Conservation (phyloP, 2,888 invertebrate genomes). For the Heteropelma amictum region DNA sequence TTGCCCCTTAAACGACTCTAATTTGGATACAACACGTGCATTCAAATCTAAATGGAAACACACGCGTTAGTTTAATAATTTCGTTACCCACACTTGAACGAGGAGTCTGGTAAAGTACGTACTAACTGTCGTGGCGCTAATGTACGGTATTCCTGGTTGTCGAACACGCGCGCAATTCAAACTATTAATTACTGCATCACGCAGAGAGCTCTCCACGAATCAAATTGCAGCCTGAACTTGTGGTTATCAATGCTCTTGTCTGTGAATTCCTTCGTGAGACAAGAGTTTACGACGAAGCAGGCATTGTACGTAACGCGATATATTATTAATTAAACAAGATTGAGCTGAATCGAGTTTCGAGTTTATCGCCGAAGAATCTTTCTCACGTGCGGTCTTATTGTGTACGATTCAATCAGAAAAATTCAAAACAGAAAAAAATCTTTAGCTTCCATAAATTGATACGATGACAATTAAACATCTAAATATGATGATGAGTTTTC, state of each 20-base stretch:
- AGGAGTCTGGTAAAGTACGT: background rate
- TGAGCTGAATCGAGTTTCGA: background rate
- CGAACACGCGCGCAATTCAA: slow-evolving; percentile 35
- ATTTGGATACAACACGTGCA: background rate
- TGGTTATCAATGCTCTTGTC: background rate
- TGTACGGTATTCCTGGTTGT: slow-evolving; percentile 48
- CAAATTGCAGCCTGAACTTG: slow-evolving; percentile 3
- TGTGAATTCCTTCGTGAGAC: background rate
- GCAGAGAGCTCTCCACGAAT: background rate
- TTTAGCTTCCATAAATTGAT: too few species aligned
- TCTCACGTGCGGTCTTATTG: too few species aligned
- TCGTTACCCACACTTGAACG: slow-evolving; percentile 54
- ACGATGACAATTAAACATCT: too few species aligned
- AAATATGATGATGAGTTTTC: too few species aligned
- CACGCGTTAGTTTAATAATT: slow-evolving; percentile 65
- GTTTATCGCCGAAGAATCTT: too few species aligned
- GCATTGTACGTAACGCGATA: background rate
- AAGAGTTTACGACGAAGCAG: background rate
- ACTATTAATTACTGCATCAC: slow-evolving; percentile 43
- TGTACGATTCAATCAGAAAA: too few species aligned
- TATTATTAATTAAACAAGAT: background rate
- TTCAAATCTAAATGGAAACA: slow-evolving; percentile 57
- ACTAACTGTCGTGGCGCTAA: slow-evolving; percentile 50
- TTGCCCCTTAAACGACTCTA: too few species aligned
- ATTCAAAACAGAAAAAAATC: too few species aligned